Conservation (phyloP, 2,797 vertebrate genomes). For the Florisuga fusca region DNA sequence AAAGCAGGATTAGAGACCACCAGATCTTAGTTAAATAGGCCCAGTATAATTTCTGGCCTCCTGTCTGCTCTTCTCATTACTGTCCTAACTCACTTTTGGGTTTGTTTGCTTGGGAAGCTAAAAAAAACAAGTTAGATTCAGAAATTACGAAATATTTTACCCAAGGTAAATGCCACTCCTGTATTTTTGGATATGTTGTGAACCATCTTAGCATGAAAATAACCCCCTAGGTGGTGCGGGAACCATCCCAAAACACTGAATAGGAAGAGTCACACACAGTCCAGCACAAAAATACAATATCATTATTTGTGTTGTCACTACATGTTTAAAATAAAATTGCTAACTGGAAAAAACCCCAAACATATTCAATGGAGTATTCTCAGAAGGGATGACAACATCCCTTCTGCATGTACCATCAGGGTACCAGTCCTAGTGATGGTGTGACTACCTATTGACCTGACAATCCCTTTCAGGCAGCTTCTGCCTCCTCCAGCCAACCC, state of each 20-base stretch:
- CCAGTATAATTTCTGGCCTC: background rate
- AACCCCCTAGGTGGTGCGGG: background rate
- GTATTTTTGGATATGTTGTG: background rate
- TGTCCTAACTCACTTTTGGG: background rate
- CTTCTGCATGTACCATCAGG: background rate
- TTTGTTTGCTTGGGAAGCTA: background rate
- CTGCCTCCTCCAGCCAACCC: background rate
- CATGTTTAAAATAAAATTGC: background rate
- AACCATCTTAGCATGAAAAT: background rate
- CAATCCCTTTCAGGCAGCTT: background rate
- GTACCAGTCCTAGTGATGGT: background rate
- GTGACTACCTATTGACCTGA: background rate
- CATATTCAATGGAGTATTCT: background rate
- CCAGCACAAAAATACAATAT: background rate
- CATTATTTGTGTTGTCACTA: background rate
- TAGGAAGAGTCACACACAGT: background rate
- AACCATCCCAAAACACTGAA: background rate
- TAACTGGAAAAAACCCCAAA: background rate
- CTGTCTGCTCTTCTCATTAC: background rate
- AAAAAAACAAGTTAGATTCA: background rate
- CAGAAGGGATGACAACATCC: background rate
- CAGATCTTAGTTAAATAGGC: background rate
- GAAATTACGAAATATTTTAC: background rate
- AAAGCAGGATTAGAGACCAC: background rate
- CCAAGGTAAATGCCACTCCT: background rate